Conservation (phyloP, 2,888 invertebrate genomes). For the Parnassius smintheus region DNA sequence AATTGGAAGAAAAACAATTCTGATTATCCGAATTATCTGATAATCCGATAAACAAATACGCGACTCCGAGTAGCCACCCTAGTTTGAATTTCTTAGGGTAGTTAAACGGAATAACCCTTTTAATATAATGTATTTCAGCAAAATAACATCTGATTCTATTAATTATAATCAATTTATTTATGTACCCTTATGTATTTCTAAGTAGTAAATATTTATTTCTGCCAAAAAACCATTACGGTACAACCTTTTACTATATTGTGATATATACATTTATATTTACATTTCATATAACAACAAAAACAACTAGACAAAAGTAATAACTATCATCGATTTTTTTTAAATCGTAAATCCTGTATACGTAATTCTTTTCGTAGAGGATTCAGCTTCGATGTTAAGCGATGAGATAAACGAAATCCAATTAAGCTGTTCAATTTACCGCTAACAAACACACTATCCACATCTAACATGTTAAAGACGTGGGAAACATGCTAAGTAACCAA, state of each 20-base stretch:
- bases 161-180: too few species aligned
- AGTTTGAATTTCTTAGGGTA: too few species aligned
- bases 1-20: too few species aligned
- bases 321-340: not conserved
- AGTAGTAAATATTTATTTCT: too few species aligned
- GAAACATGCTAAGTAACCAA: conserved; percentile 17
- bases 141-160: too few species aligned
- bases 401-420: conserved; percentile 2
- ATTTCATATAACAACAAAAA: not conserved
- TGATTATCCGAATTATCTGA: too few species aligned
- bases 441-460: conserved; percentile 8
- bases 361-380: not conserved
- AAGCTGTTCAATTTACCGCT: conserved; percentile 2
- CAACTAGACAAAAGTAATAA: not conserved
- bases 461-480: conserved; percentile 16
- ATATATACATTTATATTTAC: not conserved
- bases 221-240: too few species aligned
- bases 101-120: too few species aligned
- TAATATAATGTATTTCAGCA: too few species aligned
- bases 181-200: too few species aligned
- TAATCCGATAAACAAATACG: too few species aligned
- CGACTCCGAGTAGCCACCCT: too few species aligned
- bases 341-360: not conserved
- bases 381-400: not conserved
- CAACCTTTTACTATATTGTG: not conserved